phyloP scores from a whole-genome alignment of 2,797 vertebrate species.

The Intellagama lesueurii region DNA sequence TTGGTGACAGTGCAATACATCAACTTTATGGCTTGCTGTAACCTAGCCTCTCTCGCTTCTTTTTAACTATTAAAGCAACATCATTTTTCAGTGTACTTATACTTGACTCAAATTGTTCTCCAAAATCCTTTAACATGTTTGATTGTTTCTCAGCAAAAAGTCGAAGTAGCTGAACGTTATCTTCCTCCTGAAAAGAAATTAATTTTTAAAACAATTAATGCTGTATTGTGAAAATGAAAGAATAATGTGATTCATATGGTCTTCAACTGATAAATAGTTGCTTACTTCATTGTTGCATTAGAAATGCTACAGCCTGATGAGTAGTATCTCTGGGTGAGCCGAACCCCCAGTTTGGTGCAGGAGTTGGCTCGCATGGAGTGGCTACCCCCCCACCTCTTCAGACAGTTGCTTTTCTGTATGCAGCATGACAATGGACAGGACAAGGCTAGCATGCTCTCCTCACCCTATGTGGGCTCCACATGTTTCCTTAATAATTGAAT shows the following conservation, averaged over 20 bases:
- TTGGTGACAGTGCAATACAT: neutral
- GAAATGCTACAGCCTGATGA: too few species aligned
- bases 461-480: too few species aligned
- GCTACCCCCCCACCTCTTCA: too few species aligned
- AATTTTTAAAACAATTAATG: neutral
- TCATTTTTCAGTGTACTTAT: slow-evolving; percentile 87
- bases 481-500: neutral
- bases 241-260: neutral
- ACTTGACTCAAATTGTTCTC: slow-evolving; percentile 85
- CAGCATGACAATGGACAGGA: too few species aligned
- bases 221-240: neutral
- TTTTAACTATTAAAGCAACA: slow-evolving; percentile 86
- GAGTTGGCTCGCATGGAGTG: too few species aligned
- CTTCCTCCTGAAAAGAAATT: slow-evolving; percentile 84
- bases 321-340: too few species aligned
- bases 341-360: too few species aligned
- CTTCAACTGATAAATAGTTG: neutral
- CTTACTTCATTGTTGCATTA: too few species aligned
- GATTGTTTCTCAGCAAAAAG: slow-evolving; percentile 84
- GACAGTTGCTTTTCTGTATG: too few species aligned
- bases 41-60: slow-evolving; percentile 80
- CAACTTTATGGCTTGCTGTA: slow-evolving; percentile 22
- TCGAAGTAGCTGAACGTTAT: slow-evolving; percentile 80
- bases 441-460: too few species aligned
- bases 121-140: slow-evolving; percentile 84